Base-by-base conservation (phyloP, 2,888 invertebrate species). In the Nomada ferruginata region DNA sequence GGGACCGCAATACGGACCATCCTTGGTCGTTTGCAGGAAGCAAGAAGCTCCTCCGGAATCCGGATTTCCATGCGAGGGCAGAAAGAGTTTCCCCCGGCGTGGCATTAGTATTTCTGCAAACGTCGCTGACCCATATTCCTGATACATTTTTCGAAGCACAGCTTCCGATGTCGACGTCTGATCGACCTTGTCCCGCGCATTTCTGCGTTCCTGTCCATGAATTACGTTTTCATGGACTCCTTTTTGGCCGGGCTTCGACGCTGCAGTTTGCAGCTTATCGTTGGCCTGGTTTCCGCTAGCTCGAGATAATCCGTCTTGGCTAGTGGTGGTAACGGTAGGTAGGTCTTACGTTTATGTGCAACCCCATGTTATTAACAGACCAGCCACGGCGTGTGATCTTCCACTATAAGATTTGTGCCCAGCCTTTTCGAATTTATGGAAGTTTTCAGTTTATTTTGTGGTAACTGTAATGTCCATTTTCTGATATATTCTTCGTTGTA, bases 1-100 rank as follows among this genome's bases (percentile, higher is more conserved):
- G 86, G 68, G 72, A 60, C 85, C 78, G 83, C 86, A 80, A 76
- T 86, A 86, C 79, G 68, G 59, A 23, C 18, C 63, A 68, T 66
- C 63, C 55, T 59, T 52, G 15, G 26, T 59, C 53, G 50, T 55
- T n/a, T 36, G 66, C 57, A 23, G 26, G 59, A 74, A 55, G 63
- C 65, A 11, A 26, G 44, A 64, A 36, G 18, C 20, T 11, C 20
- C 15, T 13, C 0, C 10, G 76, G 29, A 11, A 36, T 20, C 29
- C 20, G 42, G 57, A 72, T 80, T 69, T 68, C 53, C 52, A 65
- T 59, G 76, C 20, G 23, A 36, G 11, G 23, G 18, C 42, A 61
- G 60, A 71, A 68, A 47, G 72, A 78, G 47, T 64, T 57, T 61
- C 10, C 52, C 59, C 3, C 15, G 59, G 20, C 75, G 55, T 59